Evolutionary conservation across 2,888 invertebrate species (phyloP).

Genomic region (Nomada ferruginata): DNA sequence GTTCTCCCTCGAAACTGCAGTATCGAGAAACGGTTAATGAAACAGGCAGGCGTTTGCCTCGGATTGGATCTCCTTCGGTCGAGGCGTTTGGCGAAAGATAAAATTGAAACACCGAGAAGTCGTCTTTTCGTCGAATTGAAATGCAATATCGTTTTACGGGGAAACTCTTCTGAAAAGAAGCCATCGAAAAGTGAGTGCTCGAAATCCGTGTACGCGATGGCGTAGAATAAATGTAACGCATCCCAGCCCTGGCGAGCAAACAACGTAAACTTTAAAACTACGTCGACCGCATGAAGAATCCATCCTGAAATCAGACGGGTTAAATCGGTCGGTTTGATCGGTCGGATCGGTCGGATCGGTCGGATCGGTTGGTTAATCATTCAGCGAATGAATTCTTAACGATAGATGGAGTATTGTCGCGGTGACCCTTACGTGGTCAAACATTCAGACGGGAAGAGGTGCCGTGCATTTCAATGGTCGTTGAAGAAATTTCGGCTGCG

Average conservation of each 20-base stretch:
- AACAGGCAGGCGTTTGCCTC: neutral
- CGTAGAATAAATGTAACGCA: neutral
- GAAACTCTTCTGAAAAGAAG: neutral
- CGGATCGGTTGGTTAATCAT: conserved; percentile 56
- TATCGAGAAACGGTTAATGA: neutral
- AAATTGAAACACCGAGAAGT: neutral
- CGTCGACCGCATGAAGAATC: conserved; percentile 60
- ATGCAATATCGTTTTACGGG: neutral
- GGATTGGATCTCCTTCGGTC: neutral
- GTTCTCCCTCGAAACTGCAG: too few relatives aligned
- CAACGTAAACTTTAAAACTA: conserved; percentile 24
- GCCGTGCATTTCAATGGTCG: neutral
- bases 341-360: conserved; percentile 38
- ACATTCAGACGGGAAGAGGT: neutral
- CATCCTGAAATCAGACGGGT: conserved; percentile 54
- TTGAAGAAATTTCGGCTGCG: neutral
- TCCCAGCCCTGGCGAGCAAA: conserved; percentile 21
- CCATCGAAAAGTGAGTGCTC: neutral
- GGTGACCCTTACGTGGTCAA: neutral
- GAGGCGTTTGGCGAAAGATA: neutral
- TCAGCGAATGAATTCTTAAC: conserved; percentile 61
- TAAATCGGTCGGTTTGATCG: conserved; percentile 51
- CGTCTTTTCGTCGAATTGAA: neutral
- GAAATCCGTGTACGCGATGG: neutral
- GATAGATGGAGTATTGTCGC: conserved; percentile 6